phyloP scores from a whole-genome alignment of 2,113 vertebrate genomes.

The Antechinus flavipes region DNA sequence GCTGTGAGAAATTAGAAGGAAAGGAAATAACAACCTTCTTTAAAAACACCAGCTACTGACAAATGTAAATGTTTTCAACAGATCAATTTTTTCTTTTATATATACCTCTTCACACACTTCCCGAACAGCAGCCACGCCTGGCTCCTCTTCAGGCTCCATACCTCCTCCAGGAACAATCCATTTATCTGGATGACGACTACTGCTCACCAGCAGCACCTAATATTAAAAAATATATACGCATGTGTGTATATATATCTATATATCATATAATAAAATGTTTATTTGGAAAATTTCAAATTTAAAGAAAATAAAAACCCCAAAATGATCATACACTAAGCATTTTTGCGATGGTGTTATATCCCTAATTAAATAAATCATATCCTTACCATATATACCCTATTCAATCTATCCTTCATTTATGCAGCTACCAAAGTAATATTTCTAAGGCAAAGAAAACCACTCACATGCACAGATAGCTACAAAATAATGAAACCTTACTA shows the following conservation, averaged over 20 bases:
- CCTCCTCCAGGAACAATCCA: slow-evolving; percentile 99
- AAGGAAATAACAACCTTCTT: neutral
- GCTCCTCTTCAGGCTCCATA: slow-evolving; percentile 98
- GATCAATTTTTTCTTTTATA: neutral
- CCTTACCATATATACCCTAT: neutral
- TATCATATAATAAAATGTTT: neutral
- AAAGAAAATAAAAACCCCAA: neutral
- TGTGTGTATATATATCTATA: neutral
- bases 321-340: neutral
- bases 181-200: slow-evolving; percentile 96
- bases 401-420: neutral
- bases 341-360: neutral
- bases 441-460: neutral
- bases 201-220: slow-evolving; percentile 97
- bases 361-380: too few relatives aligned
- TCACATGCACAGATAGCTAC: neutral
- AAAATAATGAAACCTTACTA: neutral
- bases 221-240: slow-evolving; percentile 2
- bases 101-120: slow-evolving; percentile 98
- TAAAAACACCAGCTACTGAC: neutral
- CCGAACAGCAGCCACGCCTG: slow-evolving; percentile 92
- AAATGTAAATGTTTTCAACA: neutral
- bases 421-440: neutral
- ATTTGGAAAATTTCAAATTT: slow-evolving; percentile 1
- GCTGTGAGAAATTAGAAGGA: neutral